phyloP scores from a whole-genome alignment of 1,140 invertebrate genomes.

The Microvelia longipes region DNA sequence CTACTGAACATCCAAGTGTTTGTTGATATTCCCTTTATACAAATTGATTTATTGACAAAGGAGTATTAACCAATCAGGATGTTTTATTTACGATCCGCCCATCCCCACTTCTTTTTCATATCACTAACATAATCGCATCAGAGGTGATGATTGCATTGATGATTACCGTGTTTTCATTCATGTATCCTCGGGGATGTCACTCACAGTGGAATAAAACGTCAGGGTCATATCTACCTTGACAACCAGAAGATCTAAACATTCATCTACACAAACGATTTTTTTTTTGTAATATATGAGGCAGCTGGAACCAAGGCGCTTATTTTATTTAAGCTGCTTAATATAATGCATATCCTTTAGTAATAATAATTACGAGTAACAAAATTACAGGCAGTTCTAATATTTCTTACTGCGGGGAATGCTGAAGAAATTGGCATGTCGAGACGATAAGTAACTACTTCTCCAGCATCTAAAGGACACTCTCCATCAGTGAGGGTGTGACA shows the following conservation, averaged over 20 bases:
- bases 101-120: too few species aligned
- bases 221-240: neutral
- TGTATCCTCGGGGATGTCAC: too few species aligned
- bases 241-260: neutral
- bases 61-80: too few species aligned
- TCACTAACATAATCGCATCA: too few species aligned
- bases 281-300: neutral
- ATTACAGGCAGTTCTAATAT: neutral
- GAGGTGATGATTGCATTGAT: too few species aligned
- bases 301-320: neutral
- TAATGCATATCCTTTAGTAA: neutral
- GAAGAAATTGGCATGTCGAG: constrained; percentile 23
- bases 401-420: constrained; percentile 18
- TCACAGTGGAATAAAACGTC: too few species aligned
- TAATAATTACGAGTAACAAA: neutral
- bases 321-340: neutral
- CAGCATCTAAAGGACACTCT: constrained; percentile 25
- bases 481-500: constrained; percentile 20
- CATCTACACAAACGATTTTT: neutral
- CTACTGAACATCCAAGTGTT: too few species aligned
- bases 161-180: too few species aligned
- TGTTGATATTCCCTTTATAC: too few species aligned
- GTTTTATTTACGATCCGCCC: too few species aligned
- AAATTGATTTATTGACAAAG: too few species aligned
- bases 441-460: constrained; percentile 23